Evolutionary conservation across 2,797 vertebrate species (phyloP), one percentile per base, ranked within the genome.

Genomic region (Graptemys geographica): DNA sequence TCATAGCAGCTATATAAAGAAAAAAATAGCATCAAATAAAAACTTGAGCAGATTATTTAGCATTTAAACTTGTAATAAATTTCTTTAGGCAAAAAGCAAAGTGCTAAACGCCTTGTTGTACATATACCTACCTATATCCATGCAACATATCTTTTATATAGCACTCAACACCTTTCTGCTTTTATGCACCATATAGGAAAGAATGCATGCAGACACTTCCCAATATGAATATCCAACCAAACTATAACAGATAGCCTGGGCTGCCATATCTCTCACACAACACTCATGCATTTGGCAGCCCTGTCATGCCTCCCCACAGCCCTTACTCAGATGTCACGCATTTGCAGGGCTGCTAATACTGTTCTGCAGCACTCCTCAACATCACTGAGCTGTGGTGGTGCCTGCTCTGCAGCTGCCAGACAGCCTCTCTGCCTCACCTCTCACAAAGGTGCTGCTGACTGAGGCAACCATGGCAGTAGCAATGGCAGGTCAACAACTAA

Each of bases 311-410:
- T 57, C 56, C 55, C 56, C 56, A 57, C 27, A 57, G 56, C 56
- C 62, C 65, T 69, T 37, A 37, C 18, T 69, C 65, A 55, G n/a
- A 88, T 5, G 72, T 11, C 47, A 82, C 0, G 62, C 2, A 11
- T 2, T 25, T 1, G 44, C 33, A 47, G 4, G 3, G 79, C 19
- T 0, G 1, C 55, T 15, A 74, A 2, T 6, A 28, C 56, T 83
- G 81, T 5, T 76, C 37, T 53, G 87, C 31, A 79, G 41, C 6
- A 27, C 2, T 59, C 81, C 31, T 41, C 69, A 9, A 28, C 10
- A 81, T 72, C 11, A n/a, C 33, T 4, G 11, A 18, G 31, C 28
- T 82, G 4, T 8, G 21, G 19, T 4, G 19, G 55, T 8, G 28
- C 74, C n/a, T 83, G 83, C 16, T 80, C 44, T 18, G n/a, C 79